phyloP scores from a whole-genome alignment of 2,113 vertebrate species.

The Psittacus erithacus region DNA sequence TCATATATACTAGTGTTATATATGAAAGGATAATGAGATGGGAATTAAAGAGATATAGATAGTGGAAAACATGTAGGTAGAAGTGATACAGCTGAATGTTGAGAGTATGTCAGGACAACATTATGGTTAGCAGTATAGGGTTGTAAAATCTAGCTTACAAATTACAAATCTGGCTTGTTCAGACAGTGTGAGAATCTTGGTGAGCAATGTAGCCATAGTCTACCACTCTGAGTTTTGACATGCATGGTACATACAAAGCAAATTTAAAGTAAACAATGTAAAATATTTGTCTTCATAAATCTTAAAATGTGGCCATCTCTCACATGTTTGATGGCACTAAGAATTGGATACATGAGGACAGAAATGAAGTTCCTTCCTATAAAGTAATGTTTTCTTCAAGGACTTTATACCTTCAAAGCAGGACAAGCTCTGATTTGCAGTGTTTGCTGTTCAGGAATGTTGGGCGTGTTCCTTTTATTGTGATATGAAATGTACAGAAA shows the following conservation, averaged over 20 bases:
- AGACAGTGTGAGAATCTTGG: neutral
- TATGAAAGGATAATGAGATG: neutral
- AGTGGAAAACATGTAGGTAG: neutral
- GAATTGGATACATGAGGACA: neutral
- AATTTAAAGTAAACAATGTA: neutral
- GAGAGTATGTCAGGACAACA: neutral
- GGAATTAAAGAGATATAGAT: neutral
- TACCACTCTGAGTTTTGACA: neutral
- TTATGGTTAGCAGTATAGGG: neutral
- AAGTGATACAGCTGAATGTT: neutral
- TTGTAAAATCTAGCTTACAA: neutral
- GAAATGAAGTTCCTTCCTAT: neutral
- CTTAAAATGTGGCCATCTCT: neutral
- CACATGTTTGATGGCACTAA: neutral
- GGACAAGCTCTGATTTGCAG: slow-evolving; percentile 65
- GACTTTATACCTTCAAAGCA: slow-evolving; percentile 38
- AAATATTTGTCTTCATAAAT: neutral
- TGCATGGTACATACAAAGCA: neutral
- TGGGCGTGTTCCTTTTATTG: slow-evolving; percentile 41
- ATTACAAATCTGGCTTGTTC: neutral
- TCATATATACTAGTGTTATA: neutral
- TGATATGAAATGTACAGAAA: slow-evolving; percentile 47
- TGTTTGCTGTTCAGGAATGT: slow-evolving; percentile 46
- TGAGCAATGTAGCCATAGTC: neutral
- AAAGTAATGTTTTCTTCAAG: slow-evolving; percentile 32